Base-by-base conservation (phyloP, 2,888 invertebrate species). In the Tipula helvola region DNA sequence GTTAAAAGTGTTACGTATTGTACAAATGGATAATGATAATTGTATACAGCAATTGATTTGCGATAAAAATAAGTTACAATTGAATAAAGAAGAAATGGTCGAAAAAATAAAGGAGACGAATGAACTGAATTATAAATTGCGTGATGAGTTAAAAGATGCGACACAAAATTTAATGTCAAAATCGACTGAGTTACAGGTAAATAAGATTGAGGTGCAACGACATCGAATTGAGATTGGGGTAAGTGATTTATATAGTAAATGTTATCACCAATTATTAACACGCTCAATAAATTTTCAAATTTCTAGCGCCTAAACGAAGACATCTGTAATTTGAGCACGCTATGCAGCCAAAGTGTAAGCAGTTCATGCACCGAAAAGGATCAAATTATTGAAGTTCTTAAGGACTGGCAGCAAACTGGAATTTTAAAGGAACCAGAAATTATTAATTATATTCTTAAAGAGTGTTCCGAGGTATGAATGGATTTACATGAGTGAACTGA, bases 1-100 rank as follows among this genome's bases (percentile, higher is more conserved):
- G 89, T 92, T 96, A 87, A 95, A 95, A 91, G 94, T 95, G 16
- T 91, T 95, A 89, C 93, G 95, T 87, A 95, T 96, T 88, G 94
- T 96, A 89, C 95, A 95, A 89, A 92, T 95, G 89, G 95, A 95
- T 89, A 95, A 94, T 89, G 94, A 94, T 88, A 94, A 94, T 86
- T 94, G 94, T 89, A 94, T 95, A 89, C 93, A 93, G 88, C 94
- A 94, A 88, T 90, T 95, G 87, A 94, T 94, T 90, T 85, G 18
- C 88, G 88, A 5, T 85, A 92, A 91, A 88, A 92, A 92, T 88
- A 91, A 91, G 89, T 88, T 92, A 71, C 91, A 91, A 87, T 90
- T 91, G 88, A 90, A 90, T 87, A 92, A 91, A 88, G 91, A 91
- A 88, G 91, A 92, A 87, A 91, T 91, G 90, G 88, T 91, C 87